Evolutionary conservation across 2,888 invertebrate species (phyloP).

Genomic region (Heliconius charithonia): DNA sequence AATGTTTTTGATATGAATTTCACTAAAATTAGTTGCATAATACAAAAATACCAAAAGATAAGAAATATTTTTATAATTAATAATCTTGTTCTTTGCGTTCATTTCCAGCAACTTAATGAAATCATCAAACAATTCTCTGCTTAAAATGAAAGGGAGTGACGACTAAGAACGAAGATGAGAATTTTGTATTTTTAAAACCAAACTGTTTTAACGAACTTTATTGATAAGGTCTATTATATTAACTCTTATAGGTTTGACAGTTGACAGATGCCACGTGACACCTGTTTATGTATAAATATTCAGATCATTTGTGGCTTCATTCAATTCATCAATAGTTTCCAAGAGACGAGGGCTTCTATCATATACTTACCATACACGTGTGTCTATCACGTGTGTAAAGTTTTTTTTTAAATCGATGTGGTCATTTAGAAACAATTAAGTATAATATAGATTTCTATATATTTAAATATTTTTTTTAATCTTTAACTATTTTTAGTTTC

Average conservation of each 20-base stretch:
- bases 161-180: background rate
- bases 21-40: background rate
- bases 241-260: constrained; percentile 14
- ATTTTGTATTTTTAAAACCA: background rate
- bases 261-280: constrained; percentile 20
- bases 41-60: background rate
- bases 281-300: constrained; percentile 9
- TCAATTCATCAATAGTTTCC: background rate
- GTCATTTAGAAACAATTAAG: background rate
- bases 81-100: background rate
- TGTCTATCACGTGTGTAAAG: background rate
- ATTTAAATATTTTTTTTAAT: background rate
- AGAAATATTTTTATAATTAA: background rate
- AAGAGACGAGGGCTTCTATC: constrained; percentile 8
- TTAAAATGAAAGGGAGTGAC: background rate
- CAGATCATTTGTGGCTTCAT: constrained; percentile 1
- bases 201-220: background rate
- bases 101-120: too few species aligned
- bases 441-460: background rate
- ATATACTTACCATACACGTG: background rate
- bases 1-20: background rate
- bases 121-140: background rate
- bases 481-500: background rate
- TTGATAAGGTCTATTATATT: background rate
- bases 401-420: background rate